Conservation (phyloP, 2,797 vertebrate genomes). For the Manis crassicaudata region DNA sequence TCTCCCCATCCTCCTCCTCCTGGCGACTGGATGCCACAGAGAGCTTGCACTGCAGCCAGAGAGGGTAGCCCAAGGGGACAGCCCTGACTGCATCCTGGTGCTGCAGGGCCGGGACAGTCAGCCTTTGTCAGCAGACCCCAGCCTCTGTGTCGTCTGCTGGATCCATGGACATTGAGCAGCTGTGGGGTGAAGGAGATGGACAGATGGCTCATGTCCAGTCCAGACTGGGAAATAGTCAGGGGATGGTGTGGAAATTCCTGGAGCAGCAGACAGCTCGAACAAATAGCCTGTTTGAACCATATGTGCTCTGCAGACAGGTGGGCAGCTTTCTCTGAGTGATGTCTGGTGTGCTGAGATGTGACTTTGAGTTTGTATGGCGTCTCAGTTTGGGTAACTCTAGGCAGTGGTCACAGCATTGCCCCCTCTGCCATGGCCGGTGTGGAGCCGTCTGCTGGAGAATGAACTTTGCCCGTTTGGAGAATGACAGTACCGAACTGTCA, state of each 20-base stretch:
- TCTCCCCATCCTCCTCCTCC: neutral
- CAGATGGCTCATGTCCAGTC: neutral
- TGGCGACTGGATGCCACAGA: slow-evolving; percentile 62
- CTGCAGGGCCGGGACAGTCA: slow-evolving; percentile 65
- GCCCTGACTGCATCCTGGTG: neutral
- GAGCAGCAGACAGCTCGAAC: accelerated
- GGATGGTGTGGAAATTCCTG: neutral
- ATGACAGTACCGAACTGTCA: accelerated
- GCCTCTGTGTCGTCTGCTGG: slow-evolving; percentile 47
- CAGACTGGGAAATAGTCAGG: neutral
- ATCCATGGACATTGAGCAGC: accelerated
- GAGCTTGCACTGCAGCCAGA: neutral
- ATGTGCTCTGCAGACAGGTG: accelerated
- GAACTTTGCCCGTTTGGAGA: neutral
- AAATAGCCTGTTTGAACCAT: neutral
- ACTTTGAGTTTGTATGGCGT: accelerated
- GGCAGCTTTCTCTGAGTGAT: neutral
- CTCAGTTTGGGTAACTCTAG: neutral
- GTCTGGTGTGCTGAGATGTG: accelerated
- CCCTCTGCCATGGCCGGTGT: accelerated
- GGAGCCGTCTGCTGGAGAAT: neutral
- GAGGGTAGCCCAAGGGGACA: slow-evolving; percentile 32
- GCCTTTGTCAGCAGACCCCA: slow-evolving; percentile 63
- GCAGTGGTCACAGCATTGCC: neutral
- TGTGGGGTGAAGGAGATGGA: neutral